These are phyloP conservation scores for Carpatolechia fugitivella DNA, from an alignment of 2,888 invertebrate genomes.

Conservation along the genomic window DNA sequence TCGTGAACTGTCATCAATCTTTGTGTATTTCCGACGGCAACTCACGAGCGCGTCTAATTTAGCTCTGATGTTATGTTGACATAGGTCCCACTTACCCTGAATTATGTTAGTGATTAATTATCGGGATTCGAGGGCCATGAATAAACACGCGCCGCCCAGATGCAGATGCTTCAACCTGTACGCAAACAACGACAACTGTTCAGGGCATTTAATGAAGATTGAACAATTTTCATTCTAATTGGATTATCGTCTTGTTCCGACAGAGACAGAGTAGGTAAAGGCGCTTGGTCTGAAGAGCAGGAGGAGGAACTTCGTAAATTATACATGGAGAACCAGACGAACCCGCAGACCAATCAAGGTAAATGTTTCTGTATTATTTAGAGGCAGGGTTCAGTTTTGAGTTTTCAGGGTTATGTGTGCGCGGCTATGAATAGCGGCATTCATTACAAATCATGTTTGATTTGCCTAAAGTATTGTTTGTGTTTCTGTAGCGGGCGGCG, in stretches of 20 bases:
- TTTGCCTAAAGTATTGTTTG: slow-evolving; percentile 3
- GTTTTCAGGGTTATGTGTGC: background rate
- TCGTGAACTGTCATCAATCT: slow-evolving; percentile 39
- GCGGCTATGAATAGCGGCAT: background rate
- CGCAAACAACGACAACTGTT: background rate
- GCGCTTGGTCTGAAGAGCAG: slow-evolving; percentile 90
- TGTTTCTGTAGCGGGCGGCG: slow-evolving; percentile 2
- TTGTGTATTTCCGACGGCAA: slow-evolving; percentile 33
- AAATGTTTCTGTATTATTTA: slow-evolving; percentile 39
- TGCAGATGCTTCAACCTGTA: background rate
- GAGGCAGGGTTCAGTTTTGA: background rate
- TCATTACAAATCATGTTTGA: slow-evolving; percentile 5
- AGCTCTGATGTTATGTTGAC: slow-evolving; percentile 38
- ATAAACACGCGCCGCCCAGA: slow-evolving; percentile 11
- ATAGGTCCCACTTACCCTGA: slow-evolving; percentile 30
- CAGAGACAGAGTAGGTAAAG: slow-evolving; percentile 68
- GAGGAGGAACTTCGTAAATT: slow-evolving; percentile 91
- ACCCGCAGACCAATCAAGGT: slow-evolving; percentile 84
- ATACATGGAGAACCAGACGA: slow-evolving; percentile 89
- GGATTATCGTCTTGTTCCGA: slow-evolving; percentile 15
- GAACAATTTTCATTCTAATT: slow-evolving; percentile 7
- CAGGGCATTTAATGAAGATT: background rate
- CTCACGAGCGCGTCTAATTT: slow-evolving; percentile 40
- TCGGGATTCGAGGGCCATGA: background rate
- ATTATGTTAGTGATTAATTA: slow-evolving; percentile 18